Evolutionary conservation across 2,888 invertebrate genomes (phyloP).

Genomic region (Dasysyrphus albostriatus): DNA sequence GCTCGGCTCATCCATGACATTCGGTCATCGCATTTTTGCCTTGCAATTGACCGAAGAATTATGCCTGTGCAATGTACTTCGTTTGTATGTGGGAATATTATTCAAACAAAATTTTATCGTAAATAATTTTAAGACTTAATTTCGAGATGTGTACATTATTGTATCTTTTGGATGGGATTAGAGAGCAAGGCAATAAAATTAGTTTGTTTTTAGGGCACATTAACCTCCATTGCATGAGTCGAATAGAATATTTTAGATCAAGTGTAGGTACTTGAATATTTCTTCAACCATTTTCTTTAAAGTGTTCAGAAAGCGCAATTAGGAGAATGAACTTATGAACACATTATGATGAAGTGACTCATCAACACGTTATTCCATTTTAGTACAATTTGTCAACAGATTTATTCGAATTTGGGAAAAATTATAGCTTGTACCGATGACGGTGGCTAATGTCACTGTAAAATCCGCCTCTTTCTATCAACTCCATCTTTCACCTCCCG

Average conservation of each 20-base stretch:
- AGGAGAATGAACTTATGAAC: background rate
- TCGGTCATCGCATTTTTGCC: constrained; percentile 40
- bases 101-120: background rate
- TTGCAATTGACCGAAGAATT: constrained; percentile 33
- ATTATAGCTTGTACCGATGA: too few relatives aligned
- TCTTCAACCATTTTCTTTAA: background rate
- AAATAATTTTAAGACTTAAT: constrained; percentile 6
- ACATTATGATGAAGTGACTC: background rate
- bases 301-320: background rate
- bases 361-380: background rate
- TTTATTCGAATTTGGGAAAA: too few relatives aligned
- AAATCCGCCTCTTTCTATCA: too few relatives aligned
- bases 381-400: background rate
- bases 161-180: constrained; percentile 6
- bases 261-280: background rate
- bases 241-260: background rate
- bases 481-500: too few relatives aligned
- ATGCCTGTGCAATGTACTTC: background rate
- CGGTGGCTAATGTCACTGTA: too few relatives aligned
- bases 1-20: constrained; percentile 15
- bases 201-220: constrained; percentile 12
- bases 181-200: constrained; percentile 11
- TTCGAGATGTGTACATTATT: background rate
- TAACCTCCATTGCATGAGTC: constrained; percentile 10
- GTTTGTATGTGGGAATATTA: constrained; percentile 21